Conservation (phyloP, 30 jellyfish, hydroid and myxozoan species). For the Morbakka virulenta region DNA sequence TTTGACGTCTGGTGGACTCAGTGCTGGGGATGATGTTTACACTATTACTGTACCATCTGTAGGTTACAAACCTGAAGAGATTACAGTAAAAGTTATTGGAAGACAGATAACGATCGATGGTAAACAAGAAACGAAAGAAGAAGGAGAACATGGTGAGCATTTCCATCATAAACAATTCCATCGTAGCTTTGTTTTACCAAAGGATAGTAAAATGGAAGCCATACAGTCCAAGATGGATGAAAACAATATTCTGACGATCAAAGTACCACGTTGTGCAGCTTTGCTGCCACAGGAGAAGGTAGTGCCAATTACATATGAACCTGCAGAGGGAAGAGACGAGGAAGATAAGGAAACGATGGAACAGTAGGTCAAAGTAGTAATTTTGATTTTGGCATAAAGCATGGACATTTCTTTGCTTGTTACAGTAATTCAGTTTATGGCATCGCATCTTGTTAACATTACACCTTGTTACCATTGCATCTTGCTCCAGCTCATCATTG, state of each 20-base stretch:
- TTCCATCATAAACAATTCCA: constrained; percentile 46
- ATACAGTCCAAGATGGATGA: constrained; percentile 34
- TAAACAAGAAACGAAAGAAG: constrained; percentile 24
- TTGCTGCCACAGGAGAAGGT: constrained; percentile 27
- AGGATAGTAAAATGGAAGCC: constrained; percentile 13
- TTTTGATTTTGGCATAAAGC: too few relatives aligned
- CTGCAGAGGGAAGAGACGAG: not conserved
- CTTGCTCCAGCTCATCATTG: too few relatives aligned
- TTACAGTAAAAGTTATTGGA: constrained; percentile 57
- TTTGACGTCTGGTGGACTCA: not conserved
- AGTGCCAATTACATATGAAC: constrained; percentile 14
- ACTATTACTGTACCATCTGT: constrained; percentile 12
- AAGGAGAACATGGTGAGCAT: constrained; percentile 29
- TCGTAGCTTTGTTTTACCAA: constrained; percentile 34
- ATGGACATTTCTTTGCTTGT: too few relatives aligned
- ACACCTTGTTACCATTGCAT: too few relatives aligned
- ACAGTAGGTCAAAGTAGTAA: too few relatives aligned
- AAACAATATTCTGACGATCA: constrained; percentile 38
- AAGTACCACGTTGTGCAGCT: constrained; percentile 57
- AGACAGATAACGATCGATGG: constrained; percentile 27
- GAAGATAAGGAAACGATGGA: constrained; percentile 1
- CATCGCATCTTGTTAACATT: too few relatives aligned
- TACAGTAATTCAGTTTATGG: too few relatives aligned
- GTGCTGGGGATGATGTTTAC: constrained; percentile 30
- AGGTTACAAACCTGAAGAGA: constrained; percentile 60